Evolutionary conservation across 2,888 invertebrate species (phyloP).

Genomic region (Euclidia mi): DNA sequence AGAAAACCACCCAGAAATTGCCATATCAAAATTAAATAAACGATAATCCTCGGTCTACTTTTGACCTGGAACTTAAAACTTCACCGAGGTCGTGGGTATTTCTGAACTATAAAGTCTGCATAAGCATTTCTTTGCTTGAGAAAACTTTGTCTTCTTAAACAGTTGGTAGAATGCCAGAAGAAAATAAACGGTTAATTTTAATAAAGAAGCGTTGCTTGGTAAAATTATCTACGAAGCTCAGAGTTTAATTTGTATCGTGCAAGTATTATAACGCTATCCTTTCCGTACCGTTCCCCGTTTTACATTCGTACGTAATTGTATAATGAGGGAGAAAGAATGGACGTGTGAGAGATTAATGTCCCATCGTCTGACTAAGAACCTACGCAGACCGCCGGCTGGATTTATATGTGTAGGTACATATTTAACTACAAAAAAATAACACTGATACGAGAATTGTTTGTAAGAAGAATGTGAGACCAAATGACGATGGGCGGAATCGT

Average conservation of each 20-base stretch:
- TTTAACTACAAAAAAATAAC: too few species aligned
- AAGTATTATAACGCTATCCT: slow-evolving; percentile 18
- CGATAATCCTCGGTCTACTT: too few species aligned
- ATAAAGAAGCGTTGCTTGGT: neutral
- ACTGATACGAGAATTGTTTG: too few species aligned
- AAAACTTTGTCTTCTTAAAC: neutral
- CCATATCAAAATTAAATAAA: too few species aligned
- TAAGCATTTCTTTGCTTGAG: too few species aligned
- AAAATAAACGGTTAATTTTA: neutral
- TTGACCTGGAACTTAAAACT: too few species aligned
- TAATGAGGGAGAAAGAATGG: slow-evolving; percentile 44
- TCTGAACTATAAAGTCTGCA: too few species aligned
- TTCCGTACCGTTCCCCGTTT: slow-evolving; percentile 26
- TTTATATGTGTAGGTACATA: too few species aligned
- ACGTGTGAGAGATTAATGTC: slow-evolving; percentile 47
- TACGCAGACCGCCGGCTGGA: neutral
- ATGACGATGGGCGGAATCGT: too few species aligned
- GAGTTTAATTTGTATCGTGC: slow-evolving; percentile 29
- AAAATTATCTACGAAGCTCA: slow-evolving; percentile 5
- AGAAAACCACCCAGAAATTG: too few species aligned
- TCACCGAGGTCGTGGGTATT: too few species aligned
- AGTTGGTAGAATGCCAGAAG: neutral
- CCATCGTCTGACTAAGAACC: slow-evolving; percentile 19
- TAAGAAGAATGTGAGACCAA: too few species aligned
- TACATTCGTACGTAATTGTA: slow-evolving; percentile 23